A percentile compares a stretch with the other conserved stretches of the same genome.
phyloP scores from a whole-genome alignment of 2,113 vertebrate genomes.

The Mus spicilegus region DNA sequence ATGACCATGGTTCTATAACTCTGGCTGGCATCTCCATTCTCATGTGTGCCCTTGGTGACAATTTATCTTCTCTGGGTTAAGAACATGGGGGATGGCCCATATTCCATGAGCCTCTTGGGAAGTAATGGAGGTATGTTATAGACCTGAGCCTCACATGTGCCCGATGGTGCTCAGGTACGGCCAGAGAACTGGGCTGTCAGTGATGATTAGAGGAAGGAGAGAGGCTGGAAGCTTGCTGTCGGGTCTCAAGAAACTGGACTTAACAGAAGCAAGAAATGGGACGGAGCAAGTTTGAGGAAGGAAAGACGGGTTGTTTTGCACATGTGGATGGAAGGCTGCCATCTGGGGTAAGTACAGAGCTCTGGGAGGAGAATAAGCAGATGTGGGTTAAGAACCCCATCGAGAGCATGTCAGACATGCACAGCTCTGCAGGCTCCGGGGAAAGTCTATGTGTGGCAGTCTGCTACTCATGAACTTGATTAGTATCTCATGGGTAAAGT shows the following conservation, averaged over 20 bases:
- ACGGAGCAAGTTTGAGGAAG: not conserved
- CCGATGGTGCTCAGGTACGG: not conserved
- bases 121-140: not conserved
- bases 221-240: not conserved
- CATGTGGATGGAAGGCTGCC: not conserved
- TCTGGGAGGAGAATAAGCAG: not conserved
- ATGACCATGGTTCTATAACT: not conserved
- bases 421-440: not conserved
- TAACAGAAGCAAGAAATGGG: not conserved
- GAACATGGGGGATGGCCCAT: not conserved
- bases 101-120: not conserved
- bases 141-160: fast-evolving
- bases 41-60: not conserved
- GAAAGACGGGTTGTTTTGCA: not conserved
- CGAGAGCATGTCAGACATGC: not conserved
- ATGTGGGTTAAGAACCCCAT: no score
- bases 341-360: not conserved
- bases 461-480: not conserved
- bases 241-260: not conserved
- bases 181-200: not conserved
- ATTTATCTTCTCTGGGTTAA: not conserved
- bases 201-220: not conserved
- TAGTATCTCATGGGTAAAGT: not conserved
- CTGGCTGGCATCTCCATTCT: not conserved
- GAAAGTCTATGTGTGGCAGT: not conserved